Evolutionary conservation across 2,113 vertebrate genomes (phyloP).

Genomic region (Antechinus flavipes): DNA sequence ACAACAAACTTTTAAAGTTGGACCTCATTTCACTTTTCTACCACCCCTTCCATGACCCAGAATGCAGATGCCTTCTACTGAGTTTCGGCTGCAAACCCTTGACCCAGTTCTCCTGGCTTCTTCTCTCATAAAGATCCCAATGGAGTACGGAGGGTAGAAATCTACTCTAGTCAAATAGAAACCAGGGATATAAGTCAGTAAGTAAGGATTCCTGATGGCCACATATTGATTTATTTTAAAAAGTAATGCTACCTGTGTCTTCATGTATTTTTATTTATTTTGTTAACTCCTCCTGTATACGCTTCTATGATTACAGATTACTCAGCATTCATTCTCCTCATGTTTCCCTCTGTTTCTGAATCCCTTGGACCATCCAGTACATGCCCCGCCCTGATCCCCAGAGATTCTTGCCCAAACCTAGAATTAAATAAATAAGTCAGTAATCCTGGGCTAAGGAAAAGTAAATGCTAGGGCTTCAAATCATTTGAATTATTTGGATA

Average conservation of each 20-base stretch:
- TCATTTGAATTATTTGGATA: background rate
- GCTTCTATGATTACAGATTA: background rate
- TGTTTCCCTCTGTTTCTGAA: background rate
- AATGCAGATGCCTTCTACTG: background rate
- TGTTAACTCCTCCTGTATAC: background rate
- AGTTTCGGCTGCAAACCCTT: background rate
- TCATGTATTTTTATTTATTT: background rate
- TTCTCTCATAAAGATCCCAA: background rate
- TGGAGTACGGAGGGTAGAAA: background rate
- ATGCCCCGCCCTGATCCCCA: background rate
- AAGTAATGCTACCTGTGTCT: background rate
- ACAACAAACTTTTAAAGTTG: background rate
- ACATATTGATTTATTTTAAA: background rate
- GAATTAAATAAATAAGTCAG: constrained; percentile 35
- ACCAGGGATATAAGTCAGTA: background rate
- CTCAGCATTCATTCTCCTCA: background rate
- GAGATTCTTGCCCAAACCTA: constrained; percentile 20
- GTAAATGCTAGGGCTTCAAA: background rate
- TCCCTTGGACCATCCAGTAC: background rate
- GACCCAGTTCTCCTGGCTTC: background rate
- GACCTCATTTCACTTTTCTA: background rate
- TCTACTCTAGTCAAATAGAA: background rate
- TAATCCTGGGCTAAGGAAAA: background rate
- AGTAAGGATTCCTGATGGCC: background rate
- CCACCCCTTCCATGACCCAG: too few species aligned